These are phyloP conservation scores for Euplagia quadripunctaria DNA, from an alignment of 2,888 invertebrate genomes.

Conservation along the genomic window DNA sequence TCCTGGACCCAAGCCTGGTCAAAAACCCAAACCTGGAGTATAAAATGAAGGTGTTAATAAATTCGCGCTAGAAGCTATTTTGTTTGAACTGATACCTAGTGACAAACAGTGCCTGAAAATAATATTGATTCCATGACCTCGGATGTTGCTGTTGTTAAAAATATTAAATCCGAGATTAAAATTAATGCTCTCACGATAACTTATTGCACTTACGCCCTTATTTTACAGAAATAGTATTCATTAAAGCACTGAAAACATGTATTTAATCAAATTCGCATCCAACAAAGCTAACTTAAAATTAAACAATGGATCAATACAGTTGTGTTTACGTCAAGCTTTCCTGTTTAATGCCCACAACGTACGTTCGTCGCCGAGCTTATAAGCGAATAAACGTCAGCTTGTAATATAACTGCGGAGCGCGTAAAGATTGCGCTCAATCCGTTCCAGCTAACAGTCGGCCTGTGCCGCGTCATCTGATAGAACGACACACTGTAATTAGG, in stretches of 20 bases:
- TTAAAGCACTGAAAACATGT: not conserved
- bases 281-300: not conserved
- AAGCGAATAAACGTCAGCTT: conserved; percentile 16
- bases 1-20: not conserved
- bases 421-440: conserved; percentile 23
- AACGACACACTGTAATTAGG: conserved; percentile 30
- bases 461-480: conserved; percentile 29
- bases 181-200: not conserved
- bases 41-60: not conserved
- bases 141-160: not conserved
- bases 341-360: conserved; percentile 5
- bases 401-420: conserved; percentile 16
- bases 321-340: conserved; percentile 6
- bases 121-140: not conserved
- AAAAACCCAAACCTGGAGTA: not conserved
- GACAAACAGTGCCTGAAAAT: too few relatives aligned
- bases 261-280: not conserved
- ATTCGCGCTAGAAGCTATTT: not conserved
- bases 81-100: not conserved
- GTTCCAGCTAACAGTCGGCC: conserved; percentile 21
- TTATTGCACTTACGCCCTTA: not conserved
- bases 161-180: not conserved
- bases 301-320: conserved; percentile 11
- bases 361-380: conserved; percentile 14
- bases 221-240: conserved; percentile 2